Conservation (phyloP, 1,140 invertebrate species). For the Sitobion miscanthi region DNA sequence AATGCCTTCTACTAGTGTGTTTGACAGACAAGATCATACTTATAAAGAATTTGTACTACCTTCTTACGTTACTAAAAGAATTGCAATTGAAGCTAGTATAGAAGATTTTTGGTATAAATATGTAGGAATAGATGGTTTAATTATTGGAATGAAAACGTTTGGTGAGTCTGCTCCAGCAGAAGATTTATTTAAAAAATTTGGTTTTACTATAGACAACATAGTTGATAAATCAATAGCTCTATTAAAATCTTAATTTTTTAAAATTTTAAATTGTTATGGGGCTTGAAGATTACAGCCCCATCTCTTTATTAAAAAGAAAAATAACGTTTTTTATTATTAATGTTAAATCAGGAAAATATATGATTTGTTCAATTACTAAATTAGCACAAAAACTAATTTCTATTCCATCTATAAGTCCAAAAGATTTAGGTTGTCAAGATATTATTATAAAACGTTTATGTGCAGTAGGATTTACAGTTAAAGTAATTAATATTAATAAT, state of each 20-base stretch:
- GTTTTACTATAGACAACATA: slow-evolving; percentile 10
- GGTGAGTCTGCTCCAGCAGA: neutral
- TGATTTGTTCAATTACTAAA: too few relatives aligned
- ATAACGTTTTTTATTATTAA: too few relatives aligned
- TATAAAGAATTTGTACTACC: slow-evolving; percentile 35
- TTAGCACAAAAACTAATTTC: too few relatives aligned
- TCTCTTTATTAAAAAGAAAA: too few relatives aligned
- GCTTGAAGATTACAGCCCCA: neutral
- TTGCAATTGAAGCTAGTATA: neutral
- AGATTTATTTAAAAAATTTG: neutral
- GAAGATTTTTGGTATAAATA: slow-evolving; percentile 1
- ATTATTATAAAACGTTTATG: neutral
- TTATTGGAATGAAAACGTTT: neutral
- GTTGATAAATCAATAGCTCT: neutral
- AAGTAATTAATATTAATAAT: neutral
- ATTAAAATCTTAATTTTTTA: neutral
- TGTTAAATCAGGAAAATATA: too few relatives aligned
- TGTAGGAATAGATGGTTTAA: neutral
- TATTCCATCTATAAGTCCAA: neutral
- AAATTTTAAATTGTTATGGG: too few relatives aligned
- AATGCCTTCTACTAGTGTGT: neutral
- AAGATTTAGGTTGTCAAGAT: neutral
- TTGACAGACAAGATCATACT: slow-evolving; percentile 17
- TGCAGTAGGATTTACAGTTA: neutral
- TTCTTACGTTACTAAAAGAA: neutral